A percentile compares a stretch with the other conserved stretches of the same genome.
Evolutionary conservation across 2,113 vertebrate species (phyloP).

Genomic region (Panthera leo): DNA sequence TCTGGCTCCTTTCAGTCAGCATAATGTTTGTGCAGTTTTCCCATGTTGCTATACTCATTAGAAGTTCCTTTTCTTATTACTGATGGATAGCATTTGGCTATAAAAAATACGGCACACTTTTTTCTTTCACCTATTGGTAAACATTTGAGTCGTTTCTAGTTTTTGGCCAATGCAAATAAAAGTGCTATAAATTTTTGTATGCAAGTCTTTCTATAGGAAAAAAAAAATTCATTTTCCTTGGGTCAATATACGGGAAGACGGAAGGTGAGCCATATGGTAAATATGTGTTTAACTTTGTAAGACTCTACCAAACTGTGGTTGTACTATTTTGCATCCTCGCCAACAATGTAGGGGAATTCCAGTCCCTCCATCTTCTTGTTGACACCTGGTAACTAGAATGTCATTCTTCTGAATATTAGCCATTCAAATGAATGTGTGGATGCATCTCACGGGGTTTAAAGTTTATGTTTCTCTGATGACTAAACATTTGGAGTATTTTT

Average conservation of each 20-base stretch:
- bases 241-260: not conserved
- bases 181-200: not conserved
- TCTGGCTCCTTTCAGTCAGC: not conserved
- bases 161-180: slow-evolving; percentile 2
- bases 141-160: not conserved
- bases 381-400: not conserved
- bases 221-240: not conserved
- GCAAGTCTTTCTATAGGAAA: not conserved
- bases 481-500: not conserved
- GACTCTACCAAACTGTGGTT: not conserved
- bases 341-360: not conserved
- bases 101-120: not conserved
- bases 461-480: not conserved
- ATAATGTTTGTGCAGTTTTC: not conserved
- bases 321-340: not conserved
- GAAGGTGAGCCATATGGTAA: not conserved
- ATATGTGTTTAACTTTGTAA: not conserved
- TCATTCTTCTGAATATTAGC: not conserved
- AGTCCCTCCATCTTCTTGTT: not conserved
- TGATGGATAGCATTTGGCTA: not conserved
- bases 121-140: not conserved
- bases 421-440: not conserved
- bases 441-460: not conserved
- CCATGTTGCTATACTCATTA: not conserved
- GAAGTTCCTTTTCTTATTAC: not conserved